These are phyloP conservation scores for Ictalurus furcatus DNA, from an alignment of 2,113 vertebrate species.

Conservation along the genomic window DNA sequence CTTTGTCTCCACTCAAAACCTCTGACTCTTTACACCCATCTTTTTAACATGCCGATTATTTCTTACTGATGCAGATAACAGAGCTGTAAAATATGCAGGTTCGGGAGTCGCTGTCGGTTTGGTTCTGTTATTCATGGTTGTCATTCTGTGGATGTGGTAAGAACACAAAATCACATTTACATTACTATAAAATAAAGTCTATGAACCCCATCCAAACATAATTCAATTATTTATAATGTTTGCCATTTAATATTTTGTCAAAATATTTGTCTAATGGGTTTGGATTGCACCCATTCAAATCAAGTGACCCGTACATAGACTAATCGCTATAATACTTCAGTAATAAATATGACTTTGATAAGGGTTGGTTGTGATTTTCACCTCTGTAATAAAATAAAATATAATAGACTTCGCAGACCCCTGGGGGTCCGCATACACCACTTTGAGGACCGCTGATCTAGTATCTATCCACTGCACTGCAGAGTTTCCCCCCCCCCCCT, in stretches of 20 bases:
- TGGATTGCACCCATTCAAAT: neutral
- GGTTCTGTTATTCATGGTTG: neutral
- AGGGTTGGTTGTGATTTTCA: too few species aligned
- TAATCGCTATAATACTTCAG: neutral
- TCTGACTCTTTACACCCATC: too few species aligned
- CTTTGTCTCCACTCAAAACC: neutral
- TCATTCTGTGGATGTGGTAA: slow-evolving; percentile 18
- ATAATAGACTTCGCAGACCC: too few species aligned
- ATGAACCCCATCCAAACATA: neutral
- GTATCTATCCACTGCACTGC: neutral
- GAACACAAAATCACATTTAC: neutral
- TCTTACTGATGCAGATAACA: neutral
- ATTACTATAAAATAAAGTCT: neutral
- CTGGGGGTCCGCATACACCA: neutral
- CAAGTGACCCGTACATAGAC: neutral
- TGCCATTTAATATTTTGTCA: neutral
- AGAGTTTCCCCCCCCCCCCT: too few species aligned
- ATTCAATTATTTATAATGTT: neutral
- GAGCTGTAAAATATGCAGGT: neutral
- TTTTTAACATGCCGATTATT: neutral
- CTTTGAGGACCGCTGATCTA: neutral
- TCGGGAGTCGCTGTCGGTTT: neutral
- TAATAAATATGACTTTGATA: neutral
- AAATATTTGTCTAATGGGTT: too few species aligned
- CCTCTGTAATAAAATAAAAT: too few species aligned